These are phyloP conservation scores for Himalopsyche phryganea DNA, from an alignment of 1,140 invertebrate genomes.

Conservation along the genomic window DNA sequence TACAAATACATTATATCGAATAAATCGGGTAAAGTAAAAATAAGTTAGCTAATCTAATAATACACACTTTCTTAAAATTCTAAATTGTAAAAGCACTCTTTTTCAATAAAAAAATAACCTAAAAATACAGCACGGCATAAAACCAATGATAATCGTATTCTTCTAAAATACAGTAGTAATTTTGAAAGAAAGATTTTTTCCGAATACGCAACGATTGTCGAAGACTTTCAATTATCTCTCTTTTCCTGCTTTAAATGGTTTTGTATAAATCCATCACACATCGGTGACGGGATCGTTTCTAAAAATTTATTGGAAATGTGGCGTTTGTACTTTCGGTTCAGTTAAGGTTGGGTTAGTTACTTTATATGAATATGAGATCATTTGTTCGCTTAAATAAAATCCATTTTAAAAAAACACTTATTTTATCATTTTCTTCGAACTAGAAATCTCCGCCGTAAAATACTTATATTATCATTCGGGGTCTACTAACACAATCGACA, in stretches of 20 bases:
- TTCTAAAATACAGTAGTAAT: constrained; percentile 23
- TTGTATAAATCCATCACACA: not conserved
- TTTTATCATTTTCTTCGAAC: constrained; percentile 1
- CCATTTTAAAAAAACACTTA: constrained; percentile 5
- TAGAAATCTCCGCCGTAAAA: constrained; percentile 9
- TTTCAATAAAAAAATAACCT: constrained; percentile 34
- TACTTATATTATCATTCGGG: constrained; percentile 18
- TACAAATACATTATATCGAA: constrained; percentile 15
- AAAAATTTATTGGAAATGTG: constrained; percentile 31
- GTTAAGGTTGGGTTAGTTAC: constrained; percentile 26
- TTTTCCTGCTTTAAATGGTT: not conserved
- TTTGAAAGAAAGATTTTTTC: constrained; percentile 12
- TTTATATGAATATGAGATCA: constrained; percentile 35
- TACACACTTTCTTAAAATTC: constrained; percentile 33
- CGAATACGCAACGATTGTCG: constrained; percentile 28
- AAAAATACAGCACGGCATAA: constrained; percentile 33
- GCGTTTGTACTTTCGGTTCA: constrained; percentile 30
- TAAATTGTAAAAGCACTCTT: constrained; percentile 34
- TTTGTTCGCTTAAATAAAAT: constrained; percentile 21
- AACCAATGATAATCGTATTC: constrained; percentile 28
- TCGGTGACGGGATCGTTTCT: not conserved
- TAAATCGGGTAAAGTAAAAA: constrained; percentile 23
- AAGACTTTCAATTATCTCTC: not conserved
- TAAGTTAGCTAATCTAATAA: constrained; percentile 34
- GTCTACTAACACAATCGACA: constrained; percentile 21